Conservation (phyloP, 2,797 vertebrate genomes). For the Thaleichthys pacificus region DNA sequence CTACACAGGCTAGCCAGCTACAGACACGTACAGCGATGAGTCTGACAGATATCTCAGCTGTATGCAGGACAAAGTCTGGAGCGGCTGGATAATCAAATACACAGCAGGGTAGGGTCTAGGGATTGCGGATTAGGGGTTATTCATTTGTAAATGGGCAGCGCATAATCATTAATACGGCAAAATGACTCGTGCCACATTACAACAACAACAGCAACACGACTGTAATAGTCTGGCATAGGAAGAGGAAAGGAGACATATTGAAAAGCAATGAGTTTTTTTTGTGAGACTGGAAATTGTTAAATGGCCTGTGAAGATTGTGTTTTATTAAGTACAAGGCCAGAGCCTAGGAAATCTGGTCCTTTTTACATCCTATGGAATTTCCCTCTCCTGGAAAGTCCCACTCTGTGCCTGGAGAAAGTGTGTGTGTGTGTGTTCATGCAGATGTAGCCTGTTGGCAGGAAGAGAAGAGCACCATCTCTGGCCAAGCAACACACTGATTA, state of each 20-base stretch:
- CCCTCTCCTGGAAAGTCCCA: slow-evolving; percentile 58
- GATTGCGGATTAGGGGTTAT: too few species aligned
- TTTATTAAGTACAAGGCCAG: slow-evolving; percentile 61
- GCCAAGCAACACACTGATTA: slow-evolving; percentile 59
- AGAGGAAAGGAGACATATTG: slow-evolving; percentile 43
- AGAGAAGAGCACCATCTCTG: slow-evolving; percentile 31
- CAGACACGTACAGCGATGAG: too few species aligned
- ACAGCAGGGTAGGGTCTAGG: too few species aligned
- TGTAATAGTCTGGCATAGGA: slow-evolving; percentile 11
- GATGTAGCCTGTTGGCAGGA: slow-evolving; percentile 33
- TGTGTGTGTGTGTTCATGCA: slow-evolving; percentile 26
- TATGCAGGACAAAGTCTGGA: too few species aligned
- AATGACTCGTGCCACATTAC: slow-evolving; percentile 35
- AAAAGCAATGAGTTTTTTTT: slow-evolving; percentile 44
- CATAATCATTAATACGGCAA: slow-evolving; percentile 14
- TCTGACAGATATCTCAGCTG: too few species aligned
- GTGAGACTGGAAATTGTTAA: slow-evolving; percentile 45
- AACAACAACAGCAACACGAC: neutral
- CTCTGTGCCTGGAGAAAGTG: slow-evolving; percentile 17
- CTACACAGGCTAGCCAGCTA: too few species aligned
- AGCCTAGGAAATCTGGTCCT: slow-evolving; percentile 51
- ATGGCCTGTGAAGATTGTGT: slow-evolving; percentile 46
- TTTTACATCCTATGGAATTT: slow-evolving; percentile 60
- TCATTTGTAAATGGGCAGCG: too few species aligned
- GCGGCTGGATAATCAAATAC: too few species aligned